Base-by-base conservation (phyloP, 2,797 vertebrate species). In the Pogonophryne albipinna region DNA sequence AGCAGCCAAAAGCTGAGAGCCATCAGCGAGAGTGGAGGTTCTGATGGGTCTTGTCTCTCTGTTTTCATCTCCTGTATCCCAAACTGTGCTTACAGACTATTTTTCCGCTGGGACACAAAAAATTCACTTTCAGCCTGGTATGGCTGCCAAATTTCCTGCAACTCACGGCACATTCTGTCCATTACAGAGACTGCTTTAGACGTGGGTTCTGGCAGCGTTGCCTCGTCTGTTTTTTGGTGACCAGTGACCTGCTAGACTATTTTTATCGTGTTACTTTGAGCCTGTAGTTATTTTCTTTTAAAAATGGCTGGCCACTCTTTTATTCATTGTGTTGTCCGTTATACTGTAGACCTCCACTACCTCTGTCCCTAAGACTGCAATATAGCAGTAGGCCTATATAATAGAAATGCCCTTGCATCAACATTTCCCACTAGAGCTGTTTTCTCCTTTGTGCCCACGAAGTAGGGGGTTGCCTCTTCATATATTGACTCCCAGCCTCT, bases 401-500 rank as follows among this genome's bases (percentile, higher is more conserved):
- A n/a, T n/a, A 82, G 68, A 84, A 63, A 50, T n/a, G n/a, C 17
- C 14, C 45, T 60, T 78, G 44, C 56, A 52, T 79, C 44, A 23
- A 75, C 50, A 10, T n/a, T 63, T 56, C 52, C 57, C 70, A 27
- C 53, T 41, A 12, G 71, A 69, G 51, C 51, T 44, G 15, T 83
- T 85, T 83, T 71, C n/a, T 45, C 71, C 61, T 69, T 50, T 64
- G 62, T 61, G 51, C 47, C 74, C 38, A 67, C 41, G 67, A 67
- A 66, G 46, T 67, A 17, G 9, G 0, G 49, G 56, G 23, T 73
- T 79, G 75, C 77, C 59, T 74, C 71, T 78, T 82, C 57, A 68
- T 83, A 82, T 85, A 88, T 87, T 85, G 85, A 89, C 82, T 83
- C 73, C 71, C 52, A 64, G 55, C 42, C 61, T 80, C 82, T 90